Evolutionary conservation across 2,113 vertebrate species (phyloP).

Genomic region (Chlorodrepanis virens): DNA sequence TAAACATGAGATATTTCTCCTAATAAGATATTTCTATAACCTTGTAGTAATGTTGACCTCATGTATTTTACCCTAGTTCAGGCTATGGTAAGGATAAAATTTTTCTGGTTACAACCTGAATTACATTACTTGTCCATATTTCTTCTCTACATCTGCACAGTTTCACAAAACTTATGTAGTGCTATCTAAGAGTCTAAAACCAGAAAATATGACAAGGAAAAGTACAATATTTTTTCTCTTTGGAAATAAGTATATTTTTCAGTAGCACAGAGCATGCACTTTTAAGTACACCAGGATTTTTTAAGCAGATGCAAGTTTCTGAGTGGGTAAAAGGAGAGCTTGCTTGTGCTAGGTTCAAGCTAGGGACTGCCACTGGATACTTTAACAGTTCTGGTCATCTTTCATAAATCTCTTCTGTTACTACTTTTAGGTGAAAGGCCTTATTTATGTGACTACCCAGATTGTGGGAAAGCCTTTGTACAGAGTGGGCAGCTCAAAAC

Average conservation of each 20-base stretch:
- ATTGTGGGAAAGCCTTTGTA: slow-evolving; percentile 96
- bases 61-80: neutral
- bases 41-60: accelerated
- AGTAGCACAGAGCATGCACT: neutral
- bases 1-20: neutral
- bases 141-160: neutral
- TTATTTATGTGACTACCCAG: slow-evolving; percentile 95
- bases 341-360: neutral
- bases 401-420: neutral
- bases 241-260: neutral
- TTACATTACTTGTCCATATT: neutral
- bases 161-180: neutral
- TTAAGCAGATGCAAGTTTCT: neutral
- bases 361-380: neutral
- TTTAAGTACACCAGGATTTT: neutral
- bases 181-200: neutral
- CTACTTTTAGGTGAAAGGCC: slow-evolving; percentile 85
- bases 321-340: neutral
- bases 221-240: neutral
- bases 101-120: neutral
- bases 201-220: neutral
- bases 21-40: neutral
- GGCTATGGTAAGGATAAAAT: neutral
- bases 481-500: slow-evolving; percentile 99
- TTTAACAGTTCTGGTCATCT: neutral